Percentiles rank a stretch among this genome's conserved stretches.
Conservation (phyloP, 2,797 vertebrate species). For the Characodon lateralis region DNA sequence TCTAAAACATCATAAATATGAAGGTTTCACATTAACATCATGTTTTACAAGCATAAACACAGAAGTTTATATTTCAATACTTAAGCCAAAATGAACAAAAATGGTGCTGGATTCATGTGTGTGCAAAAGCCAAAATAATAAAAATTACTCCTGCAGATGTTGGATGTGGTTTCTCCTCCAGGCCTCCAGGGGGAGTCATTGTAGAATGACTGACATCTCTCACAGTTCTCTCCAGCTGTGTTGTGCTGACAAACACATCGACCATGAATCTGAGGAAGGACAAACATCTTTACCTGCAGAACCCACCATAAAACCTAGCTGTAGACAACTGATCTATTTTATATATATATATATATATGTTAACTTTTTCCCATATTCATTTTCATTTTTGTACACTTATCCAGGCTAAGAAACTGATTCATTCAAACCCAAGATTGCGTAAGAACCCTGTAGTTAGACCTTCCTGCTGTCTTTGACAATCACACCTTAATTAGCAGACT, state of each 20-base stretch:
- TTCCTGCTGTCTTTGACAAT: too few relatives aligned
- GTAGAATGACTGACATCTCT: slow-evolving; percentile 88
- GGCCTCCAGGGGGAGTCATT: slow-evolving; percentile 89
- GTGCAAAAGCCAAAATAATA: background rate
- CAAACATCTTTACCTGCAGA: slow-evolving; percentile 4
- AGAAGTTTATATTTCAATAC: background rate
- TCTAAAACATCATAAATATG: background rate
- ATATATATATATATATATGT: too few relatives aligned
- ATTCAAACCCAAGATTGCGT: too few relatives aligned
- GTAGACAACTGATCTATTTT: background rate
- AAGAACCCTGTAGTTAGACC: too few relatives aligned
- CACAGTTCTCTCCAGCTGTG: slow-evolving; percentile 87
- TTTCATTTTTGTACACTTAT: too few relatives aligned
- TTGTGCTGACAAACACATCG: slow-evolving; percentile 88
- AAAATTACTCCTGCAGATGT: slow-evolving; percentile 83
- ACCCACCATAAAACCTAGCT: background rate
- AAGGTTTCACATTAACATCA: background rate
- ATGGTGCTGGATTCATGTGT: background rate
- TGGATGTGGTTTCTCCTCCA: slow-evolving; percentile 72
- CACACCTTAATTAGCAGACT: too few relatives aligned
- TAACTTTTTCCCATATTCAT: too few relatives aligned
- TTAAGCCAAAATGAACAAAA: background rate
- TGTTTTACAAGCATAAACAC: background rate
- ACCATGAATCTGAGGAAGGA: slow-evolving; percentile 83
- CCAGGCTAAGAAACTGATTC: too few relatives aligned